phyloP scores from a whole-genome alignment of 2,113 vertebrate genomes.

The Cyphomyrus discorhynchus region DNA sequence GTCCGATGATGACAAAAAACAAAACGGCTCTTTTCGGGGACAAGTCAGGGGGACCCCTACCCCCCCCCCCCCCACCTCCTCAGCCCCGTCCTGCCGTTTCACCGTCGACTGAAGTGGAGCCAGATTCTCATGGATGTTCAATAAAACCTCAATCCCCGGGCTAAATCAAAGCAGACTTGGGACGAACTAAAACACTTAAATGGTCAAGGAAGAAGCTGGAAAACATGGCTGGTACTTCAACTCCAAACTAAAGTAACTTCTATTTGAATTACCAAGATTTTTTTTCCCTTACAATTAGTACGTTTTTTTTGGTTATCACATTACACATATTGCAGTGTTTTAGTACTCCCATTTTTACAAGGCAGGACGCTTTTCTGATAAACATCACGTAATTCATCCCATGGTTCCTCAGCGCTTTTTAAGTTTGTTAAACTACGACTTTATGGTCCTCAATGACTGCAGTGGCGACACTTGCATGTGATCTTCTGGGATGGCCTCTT shows the following conservation, averaged over 20 bases:
- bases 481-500: not conserved
- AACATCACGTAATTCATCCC: not conserved
- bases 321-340: not conserved
- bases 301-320: not conserved
- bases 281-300: not conserved
- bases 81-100: not conserved
- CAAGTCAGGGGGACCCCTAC: not conserved
- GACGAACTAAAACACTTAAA: slow-evolving; percentile 4
- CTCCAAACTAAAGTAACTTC: not conserved
- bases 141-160: not conserved
- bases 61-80: too few relatives aligned
- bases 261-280: not conserved
- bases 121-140: not conserved
- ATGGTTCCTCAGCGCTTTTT: not conserved
- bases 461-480: not conserved
- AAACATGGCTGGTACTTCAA: not conserved
- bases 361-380: not conserved
- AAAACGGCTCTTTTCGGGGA: not conserved
- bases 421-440: not conserved
- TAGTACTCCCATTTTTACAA: not conserved
- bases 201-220: not conserved
- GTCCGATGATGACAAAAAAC: slow-evolving; percentile 10
- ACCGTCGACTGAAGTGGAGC: not conserved
- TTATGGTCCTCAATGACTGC: not conserved
- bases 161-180: slow-evolving; percentile 3